Percentiles rank a stretch among this genome's conserved stretches.
Conservation (phyloP, 2,888 invertebrate genomes). For the Ectropis crepuscularia region DNA sequence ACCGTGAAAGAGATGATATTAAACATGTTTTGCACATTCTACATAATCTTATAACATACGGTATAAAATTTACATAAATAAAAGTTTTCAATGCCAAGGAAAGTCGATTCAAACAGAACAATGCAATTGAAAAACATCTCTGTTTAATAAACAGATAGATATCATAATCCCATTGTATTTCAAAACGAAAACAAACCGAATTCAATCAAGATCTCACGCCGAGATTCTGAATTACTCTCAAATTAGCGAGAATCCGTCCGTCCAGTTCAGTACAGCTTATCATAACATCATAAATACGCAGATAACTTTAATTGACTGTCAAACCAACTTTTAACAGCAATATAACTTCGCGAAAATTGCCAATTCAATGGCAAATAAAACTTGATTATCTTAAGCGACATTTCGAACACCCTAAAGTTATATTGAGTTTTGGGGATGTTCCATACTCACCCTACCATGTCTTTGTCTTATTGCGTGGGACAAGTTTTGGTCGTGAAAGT, state of each 20-base stretch:
- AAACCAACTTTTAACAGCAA: slow-evolving; percentile 35
- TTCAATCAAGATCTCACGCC: not conserved
- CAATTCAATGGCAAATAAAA: slow-evolving; percentile 44
- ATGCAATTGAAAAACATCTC: no score
- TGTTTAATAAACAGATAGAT: no score
- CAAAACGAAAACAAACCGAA: no score
- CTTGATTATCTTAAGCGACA: slow-evolving; percentile 44
- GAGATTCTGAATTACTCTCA: not conserved
- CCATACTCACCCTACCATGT: slow-evolving; percentile 15
- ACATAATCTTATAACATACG: no score
- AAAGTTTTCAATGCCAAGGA: no score
- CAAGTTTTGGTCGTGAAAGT: slow-evolving; percentile 23
- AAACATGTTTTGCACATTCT: no score
- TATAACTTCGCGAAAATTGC: slow-evolving; percentile 39
- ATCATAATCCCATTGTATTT: no score
- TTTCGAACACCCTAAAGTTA: slow-evolving; percentile 43
- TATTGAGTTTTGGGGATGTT: slow-evolving; percentile 40
- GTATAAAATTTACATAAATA: no score
- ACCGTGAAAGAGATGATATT: no score
- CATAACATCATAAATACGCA: slow-evolving; percentile 31
- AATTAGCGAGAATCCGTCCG: slow-evolving; percentile 8
- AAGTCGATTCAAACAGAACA: no score
- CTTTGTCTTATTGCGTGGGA: slow-evolving; percentile 14
- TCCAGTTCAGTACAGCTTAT: slow-evolving; percentile 19
- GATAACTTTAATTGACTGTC: slow-evolving; percentile 41